phyloP scores from a whole-genome alignment of 2,888 invertebrate genomes.

The Ptilodon capucinus region DNA sequence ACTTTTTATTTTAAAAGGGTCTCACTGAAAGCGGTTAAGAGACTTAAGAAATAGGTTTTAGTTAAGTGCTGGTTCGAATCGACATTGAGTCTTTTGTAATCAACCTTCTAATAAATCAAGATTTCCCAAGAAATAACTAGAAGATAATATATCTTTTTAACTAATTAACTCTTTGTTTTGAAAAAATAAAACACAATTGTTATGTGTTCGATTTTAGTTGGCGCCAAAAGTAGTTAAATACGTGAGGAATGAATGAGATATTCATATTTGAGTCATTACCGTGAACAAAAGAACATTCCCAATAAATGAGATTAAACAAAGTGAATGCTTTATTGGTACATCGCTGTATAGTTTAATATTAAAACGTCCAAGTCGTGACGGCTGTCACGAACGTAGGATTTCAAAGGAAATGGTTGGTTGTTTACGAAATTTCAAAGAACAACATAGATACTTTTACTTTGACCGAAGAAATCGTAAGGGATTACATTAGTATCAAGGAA shows the following conservation, averaged over 20 bases:
- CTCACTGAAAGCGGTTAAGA: background rate
- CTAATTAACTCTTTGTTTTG: constrained; percentile 11
- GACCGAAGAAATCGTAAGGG: background rate
- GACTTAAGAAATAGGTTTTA: constrained; percentile 1
- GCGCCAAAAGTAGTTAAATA: constrained; percentile 22
- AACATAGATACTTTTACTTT: constrained; percentile 12
- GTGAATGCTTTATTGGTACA: constrained; percentile 31
- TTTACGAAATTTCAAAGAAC: constrained; percentile 17
- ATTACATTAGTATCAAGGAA: background rate
- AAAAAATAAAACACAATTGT: constrained; percentile 2
- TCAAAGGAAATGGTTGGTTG: constrained; percentile 29
- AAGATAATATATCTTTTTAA: constrained; percentile 11
- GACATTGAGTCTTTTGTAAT: constrained; percentile 30
- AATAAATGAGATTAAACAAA: constrained; percentile 16
- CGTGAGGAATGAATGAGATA: constrained; percentile 5
- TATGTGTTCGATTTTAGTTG: constrained; percentile 12
- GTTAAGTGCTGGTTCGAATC: constrained; percentile 18
- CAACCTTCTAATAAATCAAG: constrained; percentile 33
- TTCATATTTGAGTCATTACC: constrained; percentile 3
- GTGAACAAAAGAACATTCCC: constrained; percentile 5
- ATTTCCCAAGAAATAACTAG: constrained; percentile 19
- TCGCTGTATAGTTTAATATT: constrained; percentile 31
- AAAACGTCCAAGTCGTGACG: constrained; percentile 49
- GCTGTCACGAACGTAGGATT: constrained; percentile 37
- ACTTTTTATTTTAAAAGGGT: background rate